Base-by-base conservation (phyloP, 1,140 invertebrate species). In the Cheumatopsyche charites region DNA sequence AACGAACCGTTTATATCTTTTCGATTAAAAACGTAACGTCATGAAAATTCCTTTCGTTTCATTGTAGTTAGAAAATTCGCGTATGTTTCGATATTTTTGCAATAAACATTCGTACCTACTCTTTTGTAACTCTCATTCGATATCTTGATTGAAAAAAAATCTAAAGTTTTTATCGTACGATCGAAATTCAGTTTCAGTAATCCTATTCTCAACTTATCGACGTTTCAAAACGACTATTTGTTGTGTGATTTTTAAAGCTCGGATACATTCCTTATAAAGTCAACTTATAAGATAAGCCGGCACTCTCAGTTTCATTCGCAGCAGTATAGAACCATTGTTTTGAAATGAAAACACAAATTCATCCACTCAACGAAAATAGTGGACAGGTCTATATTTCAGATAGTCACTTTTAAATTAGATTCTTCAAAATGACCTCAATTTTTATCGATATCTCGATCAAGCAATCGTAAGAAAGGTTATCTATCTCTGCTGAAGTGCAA, bases 161-260 rank as follows among this genome's bases (percentile, higher is more conserved):
- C 29, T 4, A 36, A 36, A 36, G 29, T 36, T 36, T 36, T 36
- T 36, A 36, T 36, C 29, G 3, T 36, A 9, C 29, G 45, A 17
- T 17, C 47, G 47, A 52, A 15, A 17, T 52, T 19, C 6, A 11
- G 47, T 52, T 52, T 52, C 19, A 15, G 47, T 52, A 52, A 52
- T 52, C 21, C 55, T 9, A 58, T 21, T 58, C 55, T 58, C 23
- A 2, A 17, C 21, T 23, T 58, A 36, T 36, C 21, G 55, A 58
- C 13, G 25, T 58, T 58, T 21, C 55, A 25, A 58, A 25, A 58
- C 55, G 55, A 12, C 9, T 58, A 58, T 58, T 58, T 58, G 55
- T 58, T 58, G 6, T 58, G 6, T 17, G 47, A 52, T 19, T 52
- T 19, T 52, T 9, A 52, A 58, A 58, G 55, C 13, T 52, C 17